A percentile compares a stretch with the other conserved stretches of the same genome.
Conservation (phyloP, 2,797 vertebrate genomes). For the Phoxinus dragarum region DNA sequence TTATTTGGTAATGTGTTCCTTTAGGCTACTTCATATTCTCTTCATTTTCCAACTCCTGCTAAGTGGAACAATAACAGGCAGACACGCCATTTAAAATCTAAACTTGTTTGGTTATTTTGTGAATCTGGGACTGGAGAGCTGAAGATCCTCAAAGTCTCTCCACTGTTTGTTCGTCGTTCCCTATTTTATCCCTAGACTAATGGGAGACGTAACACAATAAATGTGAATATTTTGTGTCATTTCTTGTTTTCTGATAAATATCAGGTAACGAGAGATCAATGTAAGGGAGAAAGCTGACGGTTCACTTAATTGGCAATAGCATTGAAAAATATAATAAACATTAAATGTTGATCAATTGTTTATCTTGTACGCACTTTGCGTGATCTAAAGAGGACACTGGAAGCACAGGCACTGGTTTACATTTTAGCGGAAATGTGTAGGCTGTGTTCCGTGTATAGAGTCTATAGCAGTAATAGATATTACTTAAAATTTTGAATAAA, state of each 20-base stretch:
- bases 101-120: too few relatives aligned
- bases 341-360: not conserved
- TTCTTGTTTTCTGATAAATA: not conserved
- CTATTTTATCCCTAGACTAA: too few relatives aligned
- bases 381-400: not conserved
- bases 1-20: too few relatives aligned
- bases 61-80: too few relatives aligned
- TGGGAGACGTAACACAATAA: too few relatives aligned
- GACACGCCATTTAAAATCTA: too few relatives aligned
- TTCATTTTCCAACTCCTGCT: too few relatives aligned
- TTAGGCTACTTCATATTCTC: too few relatives aligned
- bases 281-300: not conserved
- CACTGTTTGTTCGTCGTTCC: too few relatives aligned
- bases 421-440: not conserved
- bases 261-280: not conserved
- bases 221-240: not conserved
- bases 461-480: not conserved
- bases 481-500: not conserved
- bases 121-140: too few relatives aligned
- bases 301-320: not conserved
- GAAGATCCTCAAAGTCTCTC: too few relatives aligned
- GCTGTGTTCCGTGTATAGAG: not conserved
- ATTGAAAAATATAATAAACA: not conserved
- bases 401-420: not conserved
- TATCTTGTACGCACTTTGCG: not conserved